A percentile compares a stretch with the other conserved stretches of the same genome.
phyloP scores from a whole-genome alignment of 92 coral and sea anemone genomes.

The Palythoa caribaeorum region DNA sequence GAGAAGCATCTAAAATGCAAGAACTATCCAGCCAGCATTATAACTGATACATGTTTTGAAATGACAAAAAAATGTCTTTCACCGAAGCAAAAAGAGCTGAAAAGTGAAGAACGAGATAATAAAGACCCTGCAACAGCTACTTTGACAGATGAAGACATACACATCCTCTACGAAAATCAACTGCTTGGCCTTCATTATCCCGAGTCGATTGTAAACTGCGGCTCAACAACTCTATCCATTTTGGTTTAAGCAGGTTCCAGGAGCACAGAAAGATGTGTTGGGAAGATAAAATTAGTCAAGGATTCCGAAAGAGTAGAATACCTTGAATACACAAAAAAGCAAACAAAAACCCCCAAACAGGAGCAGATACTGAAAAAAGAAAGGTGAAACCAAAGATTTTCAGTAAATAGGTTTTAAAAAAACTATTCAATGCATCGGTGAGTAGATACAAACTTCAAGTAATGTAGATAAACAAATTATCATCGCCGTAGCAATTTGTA shows the following conservation, averaged over 20 bases:
- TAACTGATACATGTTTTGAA: neutral
- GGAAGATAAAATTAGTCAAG: neutral
- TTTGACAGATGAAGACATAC: neutral
- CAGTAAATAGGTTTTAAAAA: no score
- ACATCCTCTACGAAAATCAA: neutral
- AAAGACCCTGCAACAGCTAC: neutral
- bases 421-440: no score
- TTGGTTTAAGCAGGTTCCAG: neutral
- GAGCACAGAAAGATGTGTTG: neutral
- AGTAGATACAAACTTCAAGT: no score
- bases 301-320: neutral
- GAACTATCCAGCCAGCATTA: neutral
- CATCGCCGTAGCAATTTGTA: no score
- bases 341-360: slow-evolving; percentile 53
- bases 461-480: no score
- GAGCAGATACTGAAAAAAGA: slow-evolving; percentile 20
- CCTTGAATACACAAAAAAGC: slow-evolving; percentile 15
- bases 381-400: no score
- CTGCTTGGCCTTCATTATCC: neutral
- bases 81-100: neutral
- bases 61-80: neutral
- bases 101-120: no score
- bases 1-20: neutral
- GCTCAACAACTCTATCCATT: neutral
- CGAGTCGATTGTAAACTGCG: neutral